Base-by-base conservation (phyloP, 2,113 vertebrate genomes). In the Papio anubis region DNA sequence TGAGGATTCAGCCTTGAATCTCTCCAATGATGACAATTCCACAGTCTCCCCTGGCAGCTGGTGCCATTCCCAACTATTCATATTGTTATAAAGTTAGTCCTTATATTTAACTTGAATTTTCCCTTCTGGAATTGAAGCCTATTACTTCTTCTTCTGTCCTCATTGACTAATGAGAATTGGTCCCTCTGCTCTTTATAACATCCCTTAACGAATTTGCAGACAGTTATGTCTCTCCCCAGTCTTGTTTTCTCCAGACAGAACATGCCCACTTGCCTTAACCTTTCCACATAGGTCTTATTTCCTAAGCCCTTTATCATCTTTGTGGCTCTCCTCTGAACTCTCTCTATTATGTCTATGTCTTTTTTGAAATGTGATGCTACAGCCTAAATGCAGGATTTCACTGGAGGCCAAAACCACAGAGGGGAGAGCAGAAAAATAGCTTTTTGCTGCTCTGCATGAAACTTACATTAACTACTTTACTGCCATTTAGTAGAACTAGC, bases 151-250 rank as follows among this genome's bases (percentile, higher is more conserved):
- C 30, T 96, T 98, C 88, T 92, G 76, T 96, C 93, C 82, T 98
- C 43, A 88, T 32, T 97, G 97, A 98, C 90, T 98, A 98, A 98
- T 97, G 93, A 97, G 73, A 97, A 96, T 96, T 73, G 89, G 91
- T 96, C 97, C 84, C 98, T 94, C 40, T 96, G 83, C 92, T 95
- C 90, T 97, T 95, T 80, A 79, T 89, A 97, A 75, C 75, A 95
- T 73, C 55, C 40, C 83, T 92, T 91, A 94, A 97, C 1, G 75
- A 95, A 91, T 94, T 64, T 82, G 32, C 72, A 81, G 95, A 91
- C 96, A 92, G 57, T 96, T 96, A 92, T 94, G 35, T 78, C 64
- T 90, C 72, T 79, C 78, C 48, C 45, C 32, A 83, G 96, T 80
- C 88, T 96, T 91, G 88, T 97, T 88, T 93, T 66, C 83, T 97